Conservation (phyloP, 2,888 invertebrate genomes). For the Ennomos quercinarius region DNA sequence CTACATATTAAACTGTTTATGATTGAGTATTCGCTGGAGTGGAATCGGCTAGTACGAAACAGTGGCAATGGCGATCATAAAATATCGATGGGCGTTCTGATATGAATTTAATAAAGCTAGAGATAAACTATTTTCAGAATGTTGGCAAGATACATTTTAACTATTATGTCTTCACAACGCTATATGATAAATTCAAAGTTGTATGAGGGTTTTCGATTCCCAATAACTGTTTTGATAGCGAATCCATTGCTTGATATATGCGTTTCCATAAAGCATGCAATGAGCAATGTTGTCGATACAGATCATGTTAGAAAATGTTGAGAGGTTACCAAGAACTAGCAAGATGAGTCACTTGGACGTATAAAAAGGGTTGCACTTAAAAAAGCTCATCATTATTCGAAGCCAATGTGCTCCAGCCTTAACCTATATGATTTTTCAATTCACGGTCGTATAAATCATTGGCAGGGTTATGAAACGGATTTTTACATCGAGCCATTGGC, state of each 20-base stretch:
- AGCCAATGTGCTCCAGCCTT: constrained; percentile 48
- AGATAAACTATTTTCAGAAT: constrained; percentile 10
- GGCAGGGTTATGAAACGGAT: constrained; percentile 72
- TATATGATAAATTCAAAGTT: constrained; percentile 22
- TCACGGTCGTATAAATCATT: constrained; percentile 73
- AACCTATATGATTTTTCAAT: constrained; percentile 52
- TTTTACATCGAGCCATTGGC: constrained; percentile 76
- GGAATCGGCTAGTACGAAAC: constrained; percentile 26
- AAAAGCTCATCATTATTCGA: constrained; percentile 14
- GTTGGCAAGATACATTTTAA: constrained; percentile 17
- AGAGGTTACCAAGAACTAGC: constrained; percentile 7
- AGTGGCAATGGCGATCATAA: constrained; percentile 25
- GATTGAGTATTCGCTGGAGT: constrained; percentile 30
- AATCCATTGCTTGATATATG: constrained; percentile 26
- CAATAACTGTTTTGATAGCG: constrained; percentile 27
- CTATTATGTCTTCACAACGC: constrained; percentile 20
- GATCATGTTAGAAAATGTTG: constrained; percentile 21
- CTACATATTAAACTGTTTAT: constrained; percentile 29
- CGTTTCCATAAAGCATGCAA: constrained; percentile 23
- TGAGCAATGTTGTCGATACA: constrained; percentile 18
- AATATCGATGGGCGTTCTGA: constrained; percentile 18
- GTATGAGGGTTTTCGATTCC: constrained; percentile 21
- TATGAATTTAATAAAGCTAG: constrained; percentile 24
- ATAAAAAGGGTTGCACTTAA: constrained; percentile 26
- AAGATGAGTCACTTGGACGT: constrained; percentile 38